A percentile compares a stretch with the other conserved stretches of the same genome.
Evolutionary conservation across 2,113 vertebrate genomes (phyloP).

Genomic region (Murina feae): DNA sequence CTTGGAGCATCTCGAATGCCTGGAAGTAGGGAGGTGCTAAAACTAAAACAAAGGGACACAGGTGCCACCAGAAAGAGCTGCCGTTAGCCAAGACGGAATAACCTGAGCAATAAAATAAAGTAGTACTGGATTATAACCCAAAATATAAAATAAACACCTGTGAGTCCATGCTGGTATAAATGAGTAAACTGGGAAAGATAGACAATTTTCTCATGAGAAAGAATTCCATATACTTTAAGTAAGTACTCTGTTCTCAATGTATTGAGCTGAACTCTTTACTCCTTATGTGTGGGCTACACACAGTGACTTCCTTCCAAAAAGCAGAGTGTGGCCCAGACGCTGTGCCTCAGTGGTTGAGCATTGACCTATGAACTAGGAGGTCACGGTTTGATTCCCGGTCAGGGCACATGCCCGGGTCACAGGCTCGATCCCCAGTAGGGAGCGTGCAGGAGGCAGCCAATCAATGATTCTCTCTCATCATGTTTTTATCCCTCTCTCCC

Average conservation of each 20-base stretch:
- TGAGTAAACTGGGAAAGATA: neutral
- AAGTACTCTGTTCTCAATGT: neutral
- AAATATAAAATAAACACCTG: neutral
- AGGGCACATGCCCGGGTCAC: no score
- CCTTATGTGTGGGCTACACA: neutral
- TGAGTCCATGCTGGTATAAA: neutral
- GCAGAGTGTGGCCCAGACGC: no score
- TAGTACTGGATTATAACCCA: neutral
- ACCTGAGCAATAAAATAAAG: neutral
- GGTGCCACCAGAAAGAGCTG: neutral
- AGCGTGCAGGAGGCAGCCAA: no score
- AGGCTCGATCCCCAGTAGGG: no score
- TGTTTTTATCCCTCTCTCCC: no score
- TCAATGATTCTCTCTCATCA: no score
- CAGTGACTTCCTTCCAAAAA: neutral
- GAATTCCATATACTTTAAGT: neutral
- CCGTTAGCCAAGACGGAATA: neutral
- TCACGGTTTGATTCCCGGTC: neutral
- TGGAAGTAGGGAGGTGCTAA: neutral
- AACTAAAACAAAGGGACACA: neutral
- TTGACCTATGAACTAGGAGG: neutral
- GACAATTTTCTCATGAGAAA: neutral
- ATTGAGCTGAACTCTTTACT: neutral
- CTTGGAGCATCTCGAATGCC: neutral
- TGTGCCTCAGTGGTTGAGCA: neutral